These are phyloP conservation scores for Schizopygopsis pylzovi DNA, from an alignment of 2,797 vertebrate genomes.

Conservation along the genomic window DNA sequence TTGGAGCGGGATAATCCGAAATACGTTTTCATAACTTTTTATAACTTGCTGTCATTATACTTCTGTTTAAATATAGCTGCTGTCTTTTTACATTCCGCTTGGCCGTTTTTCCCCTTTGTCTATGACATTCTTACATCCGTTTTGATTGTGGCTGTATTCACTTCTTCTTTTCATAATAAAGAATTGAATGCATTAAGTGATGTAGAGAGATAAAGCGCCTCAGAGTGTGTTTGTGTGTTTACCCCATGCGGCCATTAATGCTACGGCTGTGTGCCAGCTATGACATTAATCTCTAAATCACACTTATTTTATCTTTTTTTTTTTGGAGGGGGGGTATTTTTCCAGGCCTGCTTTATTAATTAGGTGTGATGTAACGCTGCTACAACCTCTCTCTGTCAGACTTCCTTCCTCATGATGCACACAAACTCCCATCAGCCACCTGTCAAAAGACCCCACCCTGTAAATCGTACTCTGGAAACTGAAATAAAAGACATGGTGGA, in stretches of 20 bases:
- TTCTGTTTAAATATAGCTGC: slow-evolving; percentile 43
- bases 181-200: slow-evolving; percentile 29
- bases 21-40: slow-evolving; percentile 50
- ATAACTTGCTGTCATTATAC: slow-evolving; percentile 39
- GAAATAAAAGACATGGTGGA: background rate
- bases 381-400: slow-evolving; percentile 62
- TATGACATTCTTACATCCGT: slow-evolving; percentile 26
- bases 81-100: too few species aligned
- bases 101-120: background rate
- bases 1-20: slow-evolving; percentile 41
- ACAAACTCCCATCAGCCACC: slow-evolving; percentile 52
- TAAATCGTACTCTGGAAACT: slow-evolving; percentile 5
- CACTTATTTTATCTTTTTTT: slow-evolving; percentile 41
- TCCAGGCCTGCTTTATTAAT: slow-evolving; percentile 76
- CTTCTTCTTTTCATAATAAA: slow-evolving; percentile 37
- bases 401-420: slow-evolving; percentile 60
- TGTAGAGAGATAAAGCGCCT: slow-evolving; percentile 42
- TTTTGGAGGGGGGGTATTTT: slow-evolving; percentile 55
- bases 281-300: slow-evolving; percentile 79
- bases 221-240: slow-evolving; percentile 48
- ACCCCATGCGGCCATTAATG: slow-evolving; percentile 53
- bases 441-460: slow-evolving; percentile 55
- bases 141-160: slow-evolving; percentile 34
- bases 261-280: slow-evolving; percentile 66
- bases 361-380: slow-evolving; percentile 67